Conservation (phyloP, 2,797 vertebrate genomes). For the Hemibagrus guttatus region DNA sequence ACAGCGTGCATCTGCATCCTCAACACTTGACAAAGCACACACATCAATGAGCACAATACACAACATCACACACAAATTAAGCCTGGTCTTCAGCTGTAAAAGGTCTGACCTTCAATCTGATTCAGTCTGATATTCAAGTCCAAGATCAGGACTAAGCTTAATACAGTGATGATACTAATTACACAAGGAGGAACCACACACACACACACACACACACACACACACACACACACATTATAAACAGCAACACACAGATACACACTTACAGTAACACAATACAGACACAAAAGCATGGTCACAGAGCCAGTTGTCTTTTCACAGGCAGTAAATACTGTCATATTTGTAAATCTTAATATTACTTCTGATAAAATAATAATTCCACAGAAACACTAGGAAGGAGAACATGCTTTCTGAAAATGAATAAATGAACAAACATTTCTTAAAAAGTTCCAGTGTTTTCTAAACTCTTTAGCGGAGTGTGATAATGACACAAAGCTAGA, state of each 20-base stretch:
- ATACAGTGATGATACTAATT: conserved; percentile 30
- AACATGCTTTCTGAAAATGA: background rate
- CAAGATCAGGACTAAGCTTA: conserved; percentile 8
- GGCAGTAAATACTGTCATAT: conserved; percentile 56
- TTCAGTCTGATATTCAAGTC: conserved; percentile 6
- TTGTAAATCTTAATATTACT: background rate
- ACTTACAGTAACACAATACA: conserved; percentile 54
- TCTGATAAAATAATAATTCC: background rate
- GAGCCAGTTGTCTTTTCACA: conserved; percentile 78
- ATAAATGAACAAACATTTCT: background rate
- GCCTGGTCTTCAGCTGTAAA: background rate
- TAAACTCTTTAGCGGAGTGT: background rate
- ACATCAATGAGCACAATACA: conserved; percentile 41
- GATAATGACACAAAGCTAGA: background rate
- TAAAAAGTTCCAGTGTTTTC: background rate
- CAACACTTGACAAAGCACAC: background rate
- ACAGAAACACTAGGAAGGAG: background rate
- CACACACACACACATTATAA: conserved; percentile 52
- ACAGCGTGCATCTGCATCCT: no score
- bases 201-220: conserved; percentile 32
- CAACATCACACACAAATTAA: conserved; percentile 30
- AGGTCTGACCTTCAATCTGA: background rate
- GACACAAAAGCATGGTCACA: conserved; percentile 61
- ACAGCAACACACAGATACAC: conserved; percentile 40
- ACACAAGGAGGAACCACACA: background rate